Conservation (phyloP, 2,113 vertebrate species). For the Athene cunicularia region DNA sequence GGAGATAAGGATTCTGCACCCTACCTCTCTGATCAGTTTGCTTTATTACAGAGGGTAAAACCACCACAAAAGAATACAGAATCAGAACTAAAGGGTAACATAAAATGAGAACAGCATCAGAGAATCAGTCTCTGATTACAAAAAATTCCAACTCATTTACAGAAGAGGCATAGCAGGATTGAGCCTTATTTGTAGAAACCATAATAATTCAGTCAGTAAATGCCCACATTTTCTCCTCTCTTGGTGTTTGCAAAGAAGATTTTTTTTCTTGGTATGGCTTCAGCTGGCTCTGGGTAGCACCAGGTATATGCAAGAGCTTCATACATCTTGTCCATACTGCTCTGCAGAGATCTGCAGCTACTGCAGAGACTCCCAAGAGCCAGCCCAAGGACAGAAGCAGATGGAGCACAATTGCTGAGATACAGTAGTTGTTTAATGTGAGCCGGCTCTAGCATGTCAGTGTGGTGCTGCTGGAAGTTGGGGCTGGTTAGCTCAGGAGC, state of each 20-base stretch:
- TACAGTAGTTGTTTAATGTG: background rate
- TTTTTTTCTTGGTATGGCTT: background rate
- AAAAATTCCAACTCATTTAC: background rate
- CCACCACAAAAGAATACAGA: background rate
- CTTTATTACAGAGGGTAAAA: background rate
- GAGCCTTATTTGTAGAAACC: background rate
- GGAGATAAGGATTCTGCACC: background rate
- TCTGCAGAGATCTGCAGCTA: background rate
- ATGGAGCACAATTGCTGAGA: background rate
- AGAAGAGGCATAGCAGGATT: background rate
- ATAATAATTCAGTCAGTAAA: background rate
- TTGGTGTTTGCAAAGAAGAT: background rate
- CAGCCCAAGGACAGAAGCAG: background rate
- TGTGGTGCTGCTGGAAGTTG: background rate
- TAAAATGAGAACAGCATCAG: background rate
- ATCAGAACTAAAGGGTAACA: background rate
- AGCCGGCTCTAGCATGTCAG: background rate
- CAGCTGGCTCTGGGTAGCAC: background rate
- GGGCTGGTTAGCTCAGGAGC: background rate
- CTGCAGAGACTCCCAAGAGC: background rate
- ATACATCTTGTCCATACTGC: background rate
- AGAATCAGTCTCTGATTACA: background rate
- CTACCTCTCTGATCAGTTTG: background rate
- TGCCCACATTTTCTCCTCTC: rapidly evolving
- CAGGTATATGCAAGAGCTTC: background rate